Conservation (phyloP, 2,797 vertebrate genomes). For the Paguma larvata region DNA sequence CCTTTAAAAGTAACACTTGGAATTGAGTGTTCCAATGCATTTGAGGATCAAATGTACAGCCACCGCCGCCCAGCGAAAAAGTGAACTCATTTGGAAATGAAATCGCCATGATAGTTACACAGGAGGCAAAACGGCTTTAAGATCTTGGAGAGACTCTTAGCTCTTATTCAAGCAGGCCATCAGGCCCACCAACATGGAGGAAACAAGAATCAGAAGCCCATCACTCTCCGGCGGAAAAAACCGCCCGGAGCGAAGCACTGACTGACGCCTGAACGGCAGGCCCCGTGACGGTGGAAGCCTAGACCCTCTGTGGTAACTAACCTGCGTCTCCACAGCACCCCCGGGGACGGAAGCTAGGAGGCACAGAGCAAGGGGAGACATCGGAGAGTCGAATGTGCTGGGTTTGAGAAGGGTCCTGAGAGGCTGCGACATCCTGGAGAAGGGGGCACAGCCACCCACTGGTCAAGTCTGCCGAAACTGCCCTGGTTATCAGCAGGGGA, state of each 20-base stretch:
- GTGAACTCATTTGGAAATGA: background rate
- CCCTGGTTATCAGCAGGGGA: background rate
- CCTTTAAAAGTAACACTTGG: constrained; percentile 55
- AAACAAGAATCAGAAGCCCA: background rate
- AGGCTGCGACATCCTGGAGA: background rate
- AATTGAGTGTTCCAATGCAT: constrained; percentile 74
- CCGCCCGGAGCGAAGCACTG: background rate
- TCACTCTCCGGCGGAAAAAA: background rate
- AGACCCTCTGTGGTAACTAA: background rate
- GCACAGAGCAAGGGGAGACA: background rate
- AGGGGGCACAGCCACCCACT: background rate
- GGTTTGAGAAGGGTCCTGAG: background rate
- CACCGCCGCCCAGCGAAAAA: background rate
- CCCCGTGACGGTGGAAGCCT: background rate
- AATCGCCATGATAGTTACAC: background rate
- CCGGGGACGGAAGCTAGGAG: background rate
- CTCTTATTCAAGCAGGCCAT: background rate
- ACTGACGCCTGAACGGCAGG: background rate
- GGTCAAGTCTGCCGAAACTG: background rate
- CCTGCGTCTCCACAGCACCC: background rate
- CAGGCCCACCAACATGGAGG: background rate
- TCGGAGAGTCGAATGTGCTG: background rate
- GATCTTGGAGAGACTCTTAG: background rate
- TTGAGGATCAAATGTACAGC: constrained; percentile 33
- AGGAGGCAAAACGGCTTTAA: background rate